A percentile compares a stretch with the other conserved stretches of the same genome.
These are phyloP conservation scores for Mirounga angustirostris DNA, from an alignment of 2,113 vertebrate species.

Conservation along the genomic window DNA sequence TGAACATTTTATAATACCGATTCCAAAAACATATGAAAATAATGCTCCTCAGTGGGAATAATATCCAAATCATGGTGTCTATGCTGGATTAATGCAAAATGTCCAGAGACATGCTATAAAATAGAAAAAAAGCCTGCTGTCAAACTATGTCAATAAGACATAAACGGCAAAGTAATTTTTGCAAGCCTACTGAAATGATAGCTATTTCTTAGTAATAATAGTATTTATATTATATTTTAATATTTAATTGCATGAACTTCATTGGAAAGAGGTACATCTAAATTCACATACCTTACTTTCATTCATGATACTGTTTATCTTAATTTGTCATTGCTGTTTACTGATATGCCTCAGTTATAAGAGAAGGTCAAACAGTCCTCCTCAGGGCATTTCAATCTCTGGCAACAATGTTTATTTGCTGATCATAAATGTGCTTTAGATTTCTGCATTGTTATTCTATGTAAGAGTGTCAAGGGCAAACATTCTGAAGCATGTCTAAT, in stretches of 20 bases:
- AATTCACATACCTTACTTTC: slow-evolving; percentile 10
- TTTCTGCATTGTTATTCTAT: slow-evolving; percentile 81
- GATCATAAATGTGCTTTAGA: slow-evolving; percentile 78
- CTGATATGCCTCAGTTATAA: slow-evolving; percentile 77
- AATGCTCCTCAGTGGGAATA: not conserved
- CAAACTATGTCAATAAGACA: not conserved
- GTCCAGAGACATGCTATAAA: not conserved
- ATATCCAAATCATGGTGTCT: not conserved
- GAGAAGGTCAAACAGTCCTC: slow-evolving; percentile 74
- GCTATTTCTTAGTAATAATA: not conserved
- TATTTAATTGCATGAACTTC: not conserved
- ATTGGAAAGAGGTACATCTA: not conserved
- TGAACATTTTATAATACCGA: not conserved
- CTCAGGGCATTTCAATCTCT: slow-evolving; percentile 74
- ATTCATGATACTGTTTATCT: slow-evolving; percentile 59
- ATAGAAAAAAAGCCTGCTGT: not conserved
- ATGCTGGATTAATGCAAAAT: not conserved
- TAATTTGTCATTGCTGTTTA: slow-evolving; percentile 73
- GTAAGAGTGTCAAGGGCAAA: slow-evolving; percentile 83
- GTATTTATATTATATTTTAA: not conserved
- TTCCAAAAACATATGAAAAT: not conserved
- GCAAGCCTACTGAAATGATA: not conserved
- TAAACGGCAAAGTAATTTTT: slow-evolving; percentile 2
- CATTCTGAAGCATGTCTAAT: slow-evolving; percentile 80
- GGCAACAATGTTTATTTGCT: slow-evolving; percentile 80